These are phyloP conservation scores for Nomada goodeniana DNA, from an alignment of 2,888 invertebrate species.

Conservation along the genomic window DNA sequence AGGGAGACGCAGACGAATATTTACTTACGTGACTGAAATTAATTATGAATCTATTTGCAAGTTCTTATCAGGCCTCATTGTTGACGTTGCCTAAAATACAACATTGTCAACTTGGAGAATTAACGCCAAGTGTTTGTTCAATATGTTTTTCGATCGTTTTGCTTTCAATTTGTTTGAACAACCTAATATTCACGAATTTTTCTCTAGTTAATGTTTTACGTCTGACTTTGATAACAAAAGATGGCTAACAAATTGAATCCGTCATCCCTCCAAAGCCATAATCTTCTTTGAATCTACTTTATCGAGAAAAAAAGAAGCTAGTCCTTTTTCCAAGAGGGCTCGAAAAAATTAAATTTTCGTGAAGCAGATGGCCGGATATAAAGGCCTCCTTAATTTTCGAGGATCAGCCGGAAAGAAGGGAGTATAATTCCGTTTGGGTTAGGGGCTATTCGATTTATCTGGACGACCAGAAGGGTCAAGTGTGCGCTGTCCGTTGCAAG, in stretches of 20 bases:
- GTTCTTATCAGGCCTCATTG: too few species aligned
- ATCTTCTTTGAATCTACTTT: not conserved
- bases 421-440: slow-evolving; percentile 68
- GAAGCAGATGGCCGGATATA: not conserved
- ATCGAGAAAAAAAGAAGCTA: not conserved
- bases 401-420: slow-evolving; percentile 20
- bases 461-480: slow-evolving; percentile 68
- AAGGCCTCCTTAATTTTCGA: slow-evolving; percentile 52
- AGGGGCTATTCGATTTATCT: slow-evolving; percentile 80
- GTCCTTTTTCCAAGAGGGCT: not conserved
- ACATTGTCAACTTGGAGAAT: too few species aligned
- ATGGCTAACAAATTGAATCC: not conserved
- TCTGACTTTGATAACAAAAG: too few species aligned
- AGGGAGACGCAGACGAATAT: too few species aligned
- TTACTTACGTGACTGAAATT: too few species aligned
- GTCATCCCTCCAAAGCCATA: not conserved
- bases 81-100: too few species aligned
- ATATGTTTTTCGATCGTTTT: too few species aligned
- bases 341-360: slow-evolving; percentile 57
- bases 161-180: too few species aligned
- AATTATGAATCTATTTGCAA: too few species aligned
- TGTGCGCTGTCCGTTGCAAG: slow-evolving; percentile 65
- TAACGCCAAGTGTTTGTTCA: too few species aligned
- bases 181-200: too few species aligned
- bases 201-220: too few species aligned